Conservation (phyloP, 2,113 vertebrate species). For the Dromaius novaehollandiae region DNA sequence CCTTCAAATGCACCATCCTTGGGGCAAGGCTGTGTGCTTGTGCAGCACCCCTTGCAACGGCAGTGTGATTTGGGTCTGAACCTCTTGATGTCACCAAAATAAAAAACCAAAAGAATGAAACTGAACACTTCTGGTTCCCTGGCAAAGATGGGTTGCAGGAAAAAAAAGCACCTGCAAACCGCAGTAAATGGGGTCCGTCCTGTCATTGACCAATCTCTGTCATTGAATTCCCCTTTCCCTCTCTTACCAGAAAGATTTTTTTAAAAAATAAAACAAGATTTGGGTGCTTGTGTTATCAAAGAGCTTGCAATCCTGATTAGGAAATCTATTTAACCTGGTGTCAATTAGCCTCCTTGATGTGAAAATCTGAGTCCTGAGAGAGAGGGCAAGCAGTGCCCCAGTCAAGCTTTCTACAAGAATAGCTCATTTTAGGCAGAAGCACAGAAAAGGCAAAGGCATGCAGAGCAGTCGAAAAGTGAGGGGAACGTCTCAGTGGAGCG, state of each 20-base stretch:
- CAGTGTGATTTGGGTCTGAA: not conserved
- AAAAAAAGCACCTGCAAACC: not conserved
- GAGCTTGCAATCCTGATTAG: conserved; percentile 53
- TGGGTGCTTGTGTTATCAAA: conserved; percentile 18
- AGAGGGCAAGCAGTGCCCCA: not conserved
- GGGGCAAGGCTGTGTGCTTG: not conserved
- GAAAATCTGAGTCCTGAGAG: conserved; percentile 43
- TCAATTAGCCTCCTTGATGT: conserved; percentile 59
- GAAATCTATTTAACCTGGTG: conserved; percentile 63
- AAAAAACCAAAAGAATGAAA: not conserved
- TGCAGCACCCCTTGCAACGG: not conserved
- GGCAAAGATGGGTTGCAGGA: not conserved
- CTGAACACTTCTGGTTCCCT: not conserved
- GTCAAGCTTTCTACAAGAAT: not conserved
- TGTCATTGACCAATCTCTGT: not conserved
- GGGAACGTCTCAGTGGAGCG: conserved; percentile 11
- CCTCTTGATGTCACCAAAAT: not conserved
- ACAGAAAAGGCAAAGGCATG: not conserved
- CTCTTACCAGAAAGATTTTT: not conserved
- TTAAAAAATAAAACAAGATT: not conserved
- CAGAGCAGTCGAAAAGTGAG: not conserved
- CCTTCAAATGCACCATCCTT: not conserved
- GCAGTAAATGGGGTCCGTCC: not conserved
- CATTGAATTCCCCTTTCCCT: conserved; percentile 56
- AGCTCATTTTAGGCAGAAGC: not conserved